Conservation (phyloP, 2,888 invertebrate species). For the Osmoderma eremita region DNA sequence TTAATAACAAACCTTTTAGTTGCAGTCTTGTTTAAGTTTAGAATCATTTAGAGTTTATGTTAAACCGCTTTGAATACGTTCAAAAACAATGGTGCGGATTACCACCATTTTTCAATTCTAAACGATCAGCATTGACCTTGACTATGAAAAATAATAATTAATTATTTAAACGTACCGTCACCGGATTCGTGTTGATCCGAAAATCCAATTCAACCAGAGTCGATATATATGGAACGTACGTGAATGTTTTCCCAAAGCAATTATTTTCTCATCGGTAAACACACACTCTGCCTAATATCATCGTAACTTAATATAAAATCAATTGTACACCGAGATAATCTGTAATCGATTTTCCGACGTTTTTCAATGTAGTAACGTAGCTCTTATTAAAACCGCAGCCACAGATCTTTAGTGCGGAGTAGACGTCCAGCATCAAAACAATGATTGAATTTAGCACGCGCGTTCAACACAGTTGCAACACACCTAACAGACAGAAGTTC, state of each 20-base stretch:
- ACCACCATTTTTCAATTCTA: not conserved
- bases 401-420: not conserved
- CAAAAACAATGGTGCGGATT: not conserved
- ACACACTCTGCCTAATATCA: constrained; percentile 16
- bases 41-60: too few relatives aligned
- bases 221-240: not conserved
- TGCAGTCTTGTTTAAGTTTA: too few relatives aligned
- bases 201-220: constrained; percentile 7
- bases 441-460: constrained; percentile 29
- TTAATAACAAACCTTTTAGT: not conserved
- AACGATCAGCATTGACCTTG: constrained; percentile 20
- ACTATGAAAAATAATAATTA: constrained; percentile 25
- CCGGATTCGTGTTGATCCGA: constrained; percentile 3
- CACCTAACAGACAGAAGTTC: not conserved
- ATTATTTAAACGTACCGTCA: constrained; percentile 25
- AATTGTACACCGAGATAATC: constrained; percentile 6
- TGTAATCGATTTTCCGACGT: constrained; percentile 3
- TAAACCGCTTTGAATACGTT: too few relatives aligned
- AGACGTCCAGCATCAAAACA: constrained; percentile 19
- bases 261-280: not conserved
- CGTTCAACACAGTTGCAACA: constrained; percentile 15
- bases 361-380: not conserved
- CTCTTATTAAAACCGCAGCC: not conserved
- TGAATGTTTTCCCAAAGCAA: not conserved
- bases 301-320: constrained; percentile 1